A percentile compares a stretch with the other conserved stretches of the same genome.
Conservation (phyloP, 2,797 vertebrate genomes). For the Graptemys geographica region DNA sequence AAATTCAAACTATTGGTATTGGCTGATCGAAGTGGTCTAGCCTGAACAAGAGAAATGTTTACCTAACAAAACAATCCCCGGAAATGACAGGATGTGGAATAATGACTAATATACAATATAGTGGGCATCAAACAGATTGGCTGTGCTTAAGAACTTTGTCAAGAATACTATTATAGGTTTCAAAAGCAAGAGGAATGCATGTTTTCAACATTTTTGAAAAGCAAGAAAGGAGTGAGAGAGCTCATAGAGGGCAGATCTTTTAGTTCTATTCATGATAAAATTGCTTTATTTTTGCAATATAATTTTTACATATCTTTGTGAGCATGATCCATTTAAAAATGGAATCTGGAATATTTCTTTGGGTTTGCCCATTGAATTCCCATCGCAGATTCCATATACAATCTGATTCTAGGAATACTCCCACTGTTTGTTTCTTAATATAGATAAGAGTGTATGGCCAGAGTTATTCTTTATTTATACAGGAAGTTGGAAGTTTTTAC, state of each 20-base stretch:
- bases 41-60: neutral
- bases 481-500: neutral
- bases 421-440: neutral
- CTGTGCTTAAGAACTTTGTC: slow-evolving; percentile 3
- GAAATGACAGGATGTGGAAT: slow-evolving; percentile 33
- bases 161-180: slow-evolving; percentile 37
- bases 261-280: slow-evolving; percentile 50
- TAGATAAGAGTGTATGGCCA: neutral
- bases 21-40: slow-evolving; percentile 30
- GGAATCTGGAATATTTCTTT: slow-evolving; percentile 24
- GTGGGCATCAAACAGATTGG: slow-evolving; percentile 18
- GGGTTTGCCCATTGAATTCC: slow-evolving; percentile 27
- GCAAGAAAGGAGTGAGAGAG: slow-evolving; percentile 18
- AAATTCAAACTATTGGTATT: slow-evolving; percentile 35
- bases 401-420: slow-evolving; percentile 11
- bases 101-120: slow-evolving; percentile 43
- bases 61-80: slow-evolving; percentile 41
- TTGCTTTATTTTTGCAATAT: slow-evolving; percentile 17
- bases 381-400: neutral
- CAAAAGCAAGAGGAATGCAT: slow-evolving; percentile 34
- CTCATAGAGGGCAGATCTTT: slow-evolving; percentile 48
- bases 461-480: neutral
- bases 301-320: slow-evolving; percentile 7
- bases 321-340: slow-evolving; percentile 8
- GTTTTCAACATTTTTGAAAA: slow-evolving; percentile 53